Conservation (phyloP, 1,140 invertebrate genomes). For the Drosophila chauvacae region DNA sequence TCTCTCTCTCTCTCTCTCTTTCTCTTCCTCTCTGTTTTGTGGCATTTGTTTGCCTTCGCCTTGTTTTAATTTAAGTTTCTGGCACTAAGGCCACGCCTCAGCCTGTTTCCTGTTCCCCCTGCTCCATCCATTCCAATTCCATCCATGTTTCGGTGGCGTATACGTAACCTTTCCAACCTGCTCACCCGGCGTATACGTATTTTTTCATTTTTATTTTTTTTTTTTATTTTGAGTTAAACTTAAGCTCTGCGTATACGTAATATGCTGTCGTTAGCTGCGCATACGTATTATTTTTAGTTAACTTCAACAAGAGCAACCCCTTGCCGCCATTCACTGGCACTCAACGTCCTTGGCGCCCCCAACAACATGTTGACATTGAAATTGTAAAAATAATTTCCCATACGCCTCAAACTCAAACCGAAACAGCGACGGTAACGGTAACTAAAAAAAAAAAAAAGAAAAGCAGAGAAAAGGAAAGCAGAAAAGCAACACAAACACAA, state of each 20-base stretch:
- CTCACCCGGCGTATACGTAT: slow-evolving; percentile 24
- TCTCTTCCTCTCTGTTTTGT: neutral
- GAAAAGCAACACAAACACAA: neutral
- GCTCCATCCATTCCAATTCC: neutral
- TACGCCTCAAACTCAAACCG: slow-evolving; percentile 35
- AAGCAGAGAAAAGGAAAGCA: neutral
- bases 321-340: neutral
- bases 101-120: neutral
- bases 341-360: slow-evolving; percentile 54
- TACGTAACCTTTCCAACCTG: slow-evolving; percentile 10
- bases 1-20: neutral
- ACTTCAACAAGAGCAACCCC: slow-evolving; percentile 10
- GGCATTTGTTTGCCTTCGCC: slow-evolving; percentile 11
- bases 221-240: neutral
- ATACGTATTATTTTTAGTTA: slow-evolving; percentile 60
- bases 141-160: slow-evolving; percentile 8
- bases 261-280: neutral
- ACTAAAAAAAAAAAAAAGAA: neutral
- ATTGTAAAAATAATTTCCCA: slow-evolving; percentile 77
- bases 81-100: slow-evolving; percentile 2
- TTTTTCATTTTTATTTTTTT: neutral
- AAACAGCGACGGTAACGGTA: neutral
- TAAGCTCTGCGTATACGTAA: slow-evolving; percentile 13
- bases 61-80: slow-evolving; percentile 67
- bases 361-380: slow-evolving; percentile 72